These are phyloP conservation scores for Reticulitermes speratus DNA, from an alignment of 1,140 invertebrate genomes.

Conservation along the genomic window DNA sequence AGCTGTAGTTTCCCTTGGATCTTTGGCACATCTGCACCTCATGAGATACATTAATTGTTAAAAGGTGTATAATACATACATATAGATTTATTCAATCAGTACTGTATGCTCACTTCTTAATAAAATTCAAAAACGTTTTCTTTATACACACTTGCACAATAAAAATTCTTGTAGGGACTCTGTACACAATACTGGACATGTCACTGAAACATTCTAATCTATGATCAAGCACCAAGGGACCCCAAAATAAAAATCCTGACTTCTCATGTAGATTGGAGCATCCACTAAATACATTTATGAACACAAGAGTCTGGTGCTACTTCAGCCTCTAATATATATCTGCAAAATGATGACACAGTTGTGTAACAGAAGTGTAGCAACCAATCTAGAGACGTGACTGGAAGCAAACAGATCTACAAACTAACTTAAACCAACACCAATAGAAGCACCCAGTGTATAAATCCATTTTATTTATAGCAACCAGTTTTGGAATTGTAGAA, in stretches of 20 bases:
- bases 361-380: too few species aligned
- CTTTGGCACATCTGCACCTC: background rate
- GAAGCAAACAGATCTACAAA: background rate
- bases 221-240: background rate
- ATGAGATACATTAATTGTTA: background rate
- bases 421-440: too few species aligned
- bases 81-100: background rate
- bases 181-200: background rate
- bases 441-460: background rate
- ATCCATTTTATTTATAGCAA: background rate
- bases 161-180: background rate
- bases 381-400: background rate
- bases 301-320: slow-evolving; percentile 1
- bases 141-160: background rate
- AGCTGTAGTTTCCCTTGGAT: background rate
- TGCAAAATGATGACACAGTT: background rate
- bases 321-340: background rate
- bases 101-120: background rate
- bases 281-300: background rate
- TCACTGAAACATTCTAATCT: background rate
- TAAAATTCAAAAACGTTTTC: background rate
- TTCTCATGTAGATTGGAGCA: background rate
- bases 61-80: background rate
- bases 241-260: background rate
- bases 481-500: background rate